These are phyloP conservation scores for Ladona fulva DNA, from an alignment of 1,140 invertebrate genomes.

Conservation along the genomic window DNA sequence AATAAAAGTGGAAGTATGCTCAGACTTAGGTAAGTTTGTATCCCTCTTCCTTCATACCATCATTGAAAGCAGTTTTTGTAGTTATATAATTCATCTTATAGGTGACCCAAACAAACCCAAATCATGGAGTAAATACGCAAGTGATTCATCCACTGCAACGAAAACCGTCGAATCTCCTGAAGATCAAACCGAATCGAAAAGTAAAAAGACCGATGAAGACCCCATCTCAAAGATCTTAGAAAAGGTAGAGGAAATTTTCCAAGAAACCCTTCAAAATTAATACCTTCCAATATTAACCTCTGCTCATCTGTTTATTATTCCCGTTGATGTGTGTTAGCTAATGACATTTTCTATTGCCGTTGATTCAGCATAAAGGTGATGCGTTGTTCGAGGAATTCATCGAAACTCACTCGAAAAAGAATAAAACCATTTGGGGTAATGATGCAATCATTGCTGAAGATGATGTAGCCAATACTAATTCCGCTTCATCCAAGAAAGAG, in stretches of 20 bases:
- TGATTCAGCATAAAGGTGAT: conserved; percentile 71
- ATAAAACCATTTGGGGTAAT: conserved; percentile 59
- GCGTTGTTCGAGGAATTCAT: conserved; percentile 83
- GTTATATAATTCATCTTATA: conserved; percentile 22
- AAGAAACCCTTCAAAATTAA: no score
- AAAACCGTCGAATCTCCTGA: no score
- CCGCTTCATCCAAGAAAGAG: conserved; percentile 15
- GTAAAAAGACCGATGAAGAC: no score
- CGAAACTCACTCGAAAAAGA: conserved; percentile 57
- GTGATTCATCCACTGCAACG: conserved; percentile 48
- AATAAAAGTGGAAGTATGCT: conserved; percentile 70
- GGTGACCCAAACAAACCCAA: conserved; percentile 76
- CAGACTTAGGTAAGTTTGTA: conserved; percentile 48
- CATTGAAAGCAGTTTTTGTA: neutral
- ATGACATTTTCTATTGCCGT: neutral
- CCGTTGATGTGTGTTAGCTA: conserved; percentile 13
- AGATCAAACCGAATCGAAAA: no score
- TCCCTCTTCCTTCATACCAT: neutral
- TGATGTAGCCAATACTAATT: neutral
- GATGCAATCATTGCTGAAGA: conserved; percentile 37
- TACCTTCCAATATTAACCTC: no score
- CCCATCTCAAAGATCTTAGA: no score
- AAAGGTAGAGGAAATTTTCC: no score
- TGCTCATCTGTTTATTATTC: conserved; percentile 13
- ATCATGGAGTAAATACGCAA: conserved; percentile 79